Percentiles rank a stretch among this genome's conserved stretches.
Evolutionary conservation across 1,140 invertebrate genomes (phyloP).

Genomic region (Drosophila nebulosa): DNA sequence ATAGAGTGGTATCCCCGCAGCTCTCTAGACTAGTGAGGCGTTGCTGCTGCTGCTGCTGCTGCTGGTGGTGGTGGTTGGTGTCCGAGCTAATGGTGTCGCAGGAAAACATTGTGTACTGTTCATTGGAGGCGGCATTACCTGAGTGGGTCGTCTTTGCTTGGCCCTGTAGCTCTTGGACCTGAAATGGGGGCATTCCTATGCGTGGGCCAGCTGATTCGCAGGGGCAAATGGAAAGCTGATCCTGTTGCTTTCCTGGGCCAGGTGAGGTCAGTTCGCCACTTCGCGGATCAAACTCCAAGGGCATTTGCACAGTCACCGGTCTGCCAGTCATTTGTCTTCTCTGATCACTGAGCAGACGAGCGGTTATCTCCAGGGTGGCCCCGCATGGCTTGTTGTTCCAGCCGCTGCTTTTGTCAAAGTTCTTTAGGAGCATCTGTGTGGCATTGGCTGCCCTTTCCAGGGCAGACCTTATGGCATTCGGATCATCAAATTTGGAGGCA

Average conservation of each 20-base stretch:
- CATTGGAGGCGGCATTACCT: background rate
- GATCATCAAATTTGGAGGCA: slow-evolving; percentile 33
- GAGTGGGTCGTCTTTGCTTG: background rate
- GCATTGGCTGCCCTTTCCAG: slow-evolving; percentile 31
- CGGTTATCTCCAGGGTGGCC: slow-evolving; percentile 58
- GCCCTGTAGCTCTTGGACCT: background rate
- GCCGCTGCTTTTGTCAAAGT: slow-evolving; percentile 21
- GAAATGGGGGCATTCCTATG: background rate
- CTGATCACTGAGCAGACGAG: slow-evolving; percentile 32
- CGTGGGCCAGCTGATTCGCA: background rate
- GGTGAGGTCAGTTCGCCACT: slow-evolving; percentile 13
- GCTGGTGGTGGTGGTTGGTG: too few species aligned
- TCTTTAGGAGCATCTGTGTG: slow-evolving; percentile 36
- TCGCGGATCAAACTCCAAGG: slow-evolving; percentile 53
- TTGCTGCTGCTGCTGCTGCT: too few species aligned
- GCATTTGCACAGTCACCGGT: slow-evolving; percentile 59
- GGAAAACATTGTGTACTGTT: background rate
- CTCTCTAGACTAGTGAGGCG: background rate
- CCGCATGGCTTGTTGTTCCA: slow-evolving; percentile 10
- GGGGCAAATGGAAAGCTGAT: background rate
- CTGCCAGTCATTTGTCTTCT: slow-evolving; percentile 23
- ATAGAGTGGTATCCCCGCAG: background rate
- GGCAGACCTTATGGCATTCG: slow-evolving; percentile 15
- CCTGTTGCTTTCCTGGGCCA: background rate
- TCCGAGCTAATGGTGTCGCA: background rate